phyloP scores from a whole-genome alignment of 2,888 invertebrate genomes.

The Lymantria monacha region DNA sequence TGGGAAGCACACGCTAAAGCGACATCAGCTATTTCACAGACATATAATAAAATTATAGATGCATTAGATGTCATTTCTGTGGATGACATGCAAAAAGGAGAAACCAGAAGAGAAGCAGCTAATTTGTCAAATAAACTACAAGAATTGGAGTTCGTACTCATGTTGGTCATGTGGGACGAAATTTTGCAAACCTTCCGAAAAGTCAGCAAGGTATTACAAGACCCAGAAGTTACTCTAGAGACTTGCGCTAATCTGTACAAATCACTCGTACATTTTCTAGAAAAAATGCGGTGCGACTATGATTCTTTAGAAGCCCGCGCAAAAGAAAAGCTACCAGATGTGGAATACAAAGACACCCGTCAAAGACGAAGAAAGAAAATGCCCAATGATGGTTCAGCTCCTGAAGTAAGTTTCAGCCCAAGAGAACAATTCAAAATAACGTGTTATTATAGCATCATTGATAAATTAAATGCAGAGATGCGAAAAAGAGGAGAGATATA shows the following conservation, averaged over 20 bases:
- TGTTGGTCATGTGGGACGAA: slow-evolving; percentile 7
- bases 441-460: neutral
- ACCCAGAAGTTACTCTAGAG: neutral
- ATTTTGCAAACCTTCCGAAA: slow-evolving; percentile 7
- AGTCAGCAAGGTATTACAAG: slow-evolving; percentile 4
- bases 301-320: neutral
- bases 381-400: slow-evolving; percentile 3
- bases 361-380: slow-evolving; percentile 4
- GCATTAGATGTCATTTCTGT: slow-evolving; percentile 7
- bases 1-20: slow-evolving; percentile 2
- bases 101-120: slow-evolving; percentile 5
- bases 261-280: neutral
- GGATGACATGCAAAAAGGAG: slow-evolving; percentile 6
- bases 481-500: neutral
- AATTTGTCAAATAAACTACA: slow-evolving; percentile 8
- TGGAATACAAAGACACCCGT: neutral
- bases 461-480: slow-evolving; percentile 1
- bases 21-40: slow-evolving; percentile 6
- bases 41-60: slow-evolving; percentile 8
- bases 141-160: slow-evolving; percentile 5
- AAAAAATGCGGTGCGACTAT: neutral
- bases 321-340: neutral
- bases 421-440: neutral
- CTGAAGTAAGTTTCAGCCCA: neutral
- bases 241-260: neutral